phyloP scores from a whole-genome alignment of 2,888 invertebrate genomes.

The Epistrophe grossulariae region DNA sequence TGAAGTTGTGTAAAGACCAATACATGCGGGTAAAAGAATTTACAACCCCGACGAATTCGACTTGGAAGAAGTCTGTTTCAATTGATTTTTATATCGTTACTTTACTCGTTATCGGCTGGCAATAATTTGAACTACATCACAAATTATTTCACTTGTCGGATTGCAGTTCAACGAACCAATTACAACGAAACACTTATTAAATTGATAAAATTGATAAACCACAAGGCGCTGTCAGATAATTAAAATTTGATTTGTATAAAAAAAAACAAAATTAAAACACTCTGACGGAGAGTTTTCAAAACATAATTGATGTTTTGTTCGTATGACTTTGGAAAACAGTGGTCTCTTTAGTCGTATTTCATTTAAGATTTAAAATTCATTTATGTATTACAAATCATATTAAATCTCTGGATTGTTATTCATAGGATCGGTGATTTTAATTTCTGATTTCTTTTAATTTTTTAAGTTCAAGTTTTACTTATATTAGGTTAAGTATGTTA shows the following conservation, averaged over 20 bases:
- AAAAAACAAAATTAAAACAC: neutral
- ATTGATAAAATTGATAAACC: neutral
- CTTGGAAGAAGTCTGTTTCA: neutral
- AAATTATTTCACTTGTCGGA: neutral
- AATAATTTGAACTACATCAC: neutral
- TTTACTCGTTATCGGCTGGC: neutral
- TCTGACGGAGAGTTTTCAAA: neutral
- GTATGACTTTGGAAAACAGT: neutral
- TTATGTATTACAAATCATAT: too few species aligned
- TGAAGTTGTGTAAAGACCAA: neutral
- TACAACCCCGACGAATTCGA: neutral
- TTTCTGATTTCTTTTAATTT: too few species aligned
- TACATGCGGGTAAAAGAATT: neutral
- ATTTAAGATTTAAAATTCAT: too few species aligned
- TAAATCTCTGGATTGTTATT: too few species aligned
- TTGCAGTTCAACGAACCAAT: slow-evolving; percentile 2
- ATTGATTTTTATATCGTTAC: neutral
- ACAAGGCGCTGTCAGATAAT: neutral
- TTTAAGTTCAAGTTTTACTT: too few species aligned
- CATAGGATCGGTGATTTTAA: too few species aligned
- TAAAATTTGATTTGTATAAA: neutral
- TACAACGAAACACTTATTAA: neutral
- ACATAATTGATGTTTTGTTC: too few species aligned
- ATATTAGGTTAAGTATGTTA: too few species aligned
- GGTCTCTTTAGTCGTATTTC: too few species aligned